A percentile compares a stretch with the other conserved stretches of the same genome.
phyloP scores from a whole-genome alignment of 2,797 vertebrate species.

The Dicrostonyx torquatus region DNA sequence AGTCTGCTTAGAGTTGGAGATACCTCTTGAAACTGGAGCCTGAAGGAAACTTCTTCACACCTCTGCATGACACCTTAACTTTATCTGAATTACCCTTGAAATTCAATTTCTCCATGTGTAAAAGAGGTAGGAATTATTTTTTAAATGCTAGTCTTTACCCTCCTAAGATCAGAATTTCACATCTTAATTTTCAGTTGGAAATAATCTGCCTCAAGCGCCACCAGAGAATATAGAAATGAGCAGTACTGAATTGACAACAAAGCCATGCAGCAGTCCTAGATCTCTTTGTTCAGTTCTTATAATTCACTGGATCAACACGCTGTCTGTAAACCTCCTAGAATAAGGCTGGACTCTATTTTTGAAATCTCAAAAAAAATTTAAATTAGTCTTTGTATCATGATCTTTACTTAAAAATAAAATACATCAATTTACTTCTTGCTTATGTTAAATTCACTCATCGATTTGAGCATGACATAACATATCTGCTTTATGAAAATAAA shows the following conservation, averaged over 20 bases:
- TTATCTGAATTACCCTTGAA: not conserved
- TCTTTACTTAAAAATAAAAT: constrained; percentile 65
- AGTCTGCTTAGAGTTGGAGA: not conserved
- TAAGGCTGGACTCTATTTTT: not conserved
- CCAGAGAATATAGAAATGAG: not conserved
- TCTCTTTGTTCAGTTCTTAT: not conserved
- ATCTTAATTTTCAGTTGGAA: constrained; percentile 46
- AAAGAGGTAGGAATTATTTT: not conserved
- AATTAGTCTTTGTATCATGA: not conserved
- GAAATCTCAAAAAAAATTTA: constrained; percentile 52
- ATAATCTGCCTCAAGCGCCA: not conserved
- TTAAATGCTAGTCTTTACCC: not conserved
- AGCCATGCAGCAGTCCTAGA: not conserved
- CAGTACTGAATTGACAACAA: constrained; percentile 38
- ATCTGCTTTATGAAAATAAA: constrained; percentile 60
- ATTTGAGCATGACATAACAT: constrained; percentile 67
- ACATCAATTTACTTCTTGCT: constrained; percentile 5
- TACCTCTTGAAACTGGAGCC: not conserved
- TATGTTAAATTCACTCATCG: constrained; percentile 51
- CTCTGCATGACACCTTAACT: not conserved
- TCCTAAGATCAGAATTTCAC: not conserved
- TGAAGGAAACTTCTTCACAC: not conserved
- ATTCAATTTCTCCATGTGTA: constrained; percentile 3
- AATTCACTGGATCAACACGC: constrained; percentile 9
- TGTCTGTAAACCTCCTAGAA: not conserved